These are phyloP conservation scores for Jordanella pulchra DNA, from an alignment of 2,797 vertebrate genomes.

Conservation along the genomic window DNA sequence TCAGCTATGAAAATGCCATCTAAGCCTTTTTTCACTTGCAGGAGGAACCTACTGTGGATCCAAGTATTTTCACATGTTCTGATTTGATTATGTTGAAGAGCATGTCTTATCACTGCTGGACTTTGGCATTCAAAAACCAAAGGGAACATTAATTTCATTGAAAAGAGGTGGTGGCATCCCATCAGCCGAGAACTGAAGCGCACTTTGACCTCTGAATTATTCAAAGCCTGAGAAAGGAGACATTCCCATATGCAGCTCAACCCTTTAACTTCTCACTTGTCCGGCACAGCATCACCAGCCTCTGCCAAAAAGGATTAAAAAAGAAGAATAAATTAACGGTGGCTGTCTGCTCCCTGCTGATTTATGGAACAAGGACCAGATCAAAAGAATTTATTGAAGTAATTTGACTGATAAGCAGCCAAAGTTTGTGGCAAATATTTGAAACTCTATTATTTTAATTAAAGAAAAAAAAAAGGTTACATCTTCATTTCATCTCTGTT, in stretches of 20 bases:
- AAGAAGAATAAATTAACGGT: constrained; percentile 8
- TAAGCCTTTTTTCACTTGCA: constrained; percentile 30
- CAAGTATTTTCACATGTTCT: constrained; percentile 35
- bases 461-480: neutral
- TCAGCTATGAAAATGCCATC: constrained; percentile 43
- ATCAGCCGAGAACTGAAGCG: constrained; percentile 20
- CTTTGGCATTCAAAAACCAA: constrained; percentile 40
- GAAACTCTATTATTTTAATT: neutral
- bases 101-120: neutral
- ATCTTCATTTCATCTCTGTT: neutral
- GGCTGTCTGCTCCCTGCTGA: neutral
- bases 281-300: neutral
- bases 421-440: neutral
- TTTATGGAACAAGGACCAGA: neutral
- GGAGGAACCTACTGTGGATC: constrained; percentile 50
- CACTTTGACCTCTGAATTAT: constrained; percentile 58
- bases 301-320: constrained; percentile 21
- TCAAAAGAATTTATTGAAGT: neutral
- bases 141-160: constrained; percentile 48
- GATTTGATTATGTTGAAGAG: constrained; percentile 20
- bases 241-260: constrained; percentile 45
- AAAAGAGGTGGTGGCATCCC: constrained; percentile 49
- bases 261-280: constrained; percentile 25
- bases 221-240: constrained; percentile 54
- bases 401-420: neutral